Evolutionary conservation across 2,888 invertebrate species (phyloP).

Genomic region (Hypsopygia costalis): DNA sequence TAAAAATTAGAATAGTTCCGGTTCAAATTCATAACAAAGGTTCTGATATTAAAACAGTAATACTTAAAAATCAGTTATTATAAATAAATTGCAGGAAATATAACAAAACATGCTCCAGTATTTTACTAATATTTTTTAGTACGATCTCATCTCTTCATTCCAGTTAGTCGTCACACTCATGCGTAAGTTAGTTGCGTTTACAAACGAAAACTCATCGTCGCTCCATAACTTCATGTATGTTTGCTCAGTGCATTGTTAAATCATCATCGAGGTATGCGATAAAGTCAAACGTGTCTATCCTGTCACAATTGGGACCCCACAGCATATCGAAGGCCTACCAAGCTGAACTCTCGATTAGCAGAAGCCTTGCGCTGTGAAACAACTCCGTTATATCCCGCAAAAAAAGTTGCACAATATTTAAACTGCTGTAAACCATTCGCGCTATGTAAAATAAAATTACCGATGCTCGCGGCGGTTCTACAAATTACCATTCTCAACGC

Average conservation of each 20-base stretch:
- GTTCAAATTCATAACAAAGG: constrained; percentile 23
- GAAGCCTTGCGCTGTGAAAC: constrained; percentile 55
- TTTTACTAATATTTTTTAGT: constrained; percentile 8
- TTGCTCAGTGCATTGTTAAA: constrained; percentile 2
- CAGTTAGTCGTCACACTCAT: constrained; percentile 58
- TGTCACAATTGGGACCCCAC: constrained; percentile 49
- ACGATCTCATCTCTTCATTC: constrained; percentile 33
- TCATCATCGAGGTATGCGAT: constrained; percentile 10
- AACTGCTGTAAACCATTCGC: constrained; percentile 49
- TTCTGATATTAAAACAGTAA: constrained; percentile 16
- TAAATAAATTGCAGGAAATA: constrained; percentile 1
- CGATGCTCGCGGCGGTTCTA: constrained; percentile 60
- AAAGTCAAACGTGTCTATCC: constrained; percentile 49
- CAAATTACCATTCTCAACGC: constrained; percentile 65
- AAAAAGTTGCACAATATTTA: constrained; percentile 36
- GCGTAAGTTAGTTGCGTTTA: constrained; percentile 43
- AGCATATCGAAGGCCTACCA: constrained; percentile 38
- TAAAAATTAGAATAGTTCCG: constrained; percentile 13
- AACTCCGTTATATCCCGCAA: constrained; percentile 45
- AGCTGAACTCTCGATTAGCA: constrained; percentile 57
- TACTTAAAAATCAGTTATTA: not conserved
- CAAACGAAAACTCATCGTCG: constrained; percentile 5
- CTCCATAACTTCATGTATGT: constrained; percentile 5
- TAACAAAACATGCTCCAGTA: constrained; percentile 3
- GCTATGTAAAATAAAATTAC: constrained; percentile 57